These are phyloP conservation scores for Allophyes oxyacanthae DNA, from an alignment of 2,888 invertebrate species.

Conservation along the genomic window DNA sequence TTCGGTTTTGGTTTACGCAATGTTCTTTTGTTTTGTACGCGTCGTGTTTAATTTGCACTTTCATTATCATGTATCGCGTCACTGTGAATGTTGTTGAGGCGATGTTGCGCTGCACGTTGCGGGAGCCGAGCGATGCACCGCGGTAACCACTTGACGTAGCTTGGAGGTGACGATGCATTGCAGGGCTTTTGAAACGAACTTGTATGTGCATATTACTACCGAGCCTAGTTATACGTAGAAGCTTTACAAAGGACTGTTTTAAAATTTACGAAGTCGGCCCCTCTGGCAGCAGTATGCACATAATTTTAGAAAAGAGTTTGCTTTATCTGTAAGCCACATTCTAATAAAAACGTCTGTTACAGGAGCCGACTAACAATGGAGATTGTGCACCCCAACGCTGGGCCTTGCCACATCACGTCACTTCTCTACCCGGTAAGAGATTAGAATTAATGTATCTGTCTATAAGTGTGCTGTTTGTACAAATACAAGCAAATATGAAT, in stretches of 20 bases:
- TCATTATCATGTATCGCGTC: constrained; percentile 65
- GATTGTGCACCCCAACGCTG: constrained; percentile 85
- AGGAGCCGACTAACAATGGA: constrained; percentile 74
- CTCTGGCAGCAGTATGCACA: constrained; percentile 36
- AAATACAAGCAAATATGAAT: too few relatives aligned
- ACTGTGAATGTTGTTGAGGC: constrained; percentile 44
- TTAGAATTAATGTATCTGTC: background rate
- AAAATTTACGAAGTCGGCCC: background rate
- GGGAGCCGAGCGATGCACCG: constrained; percentile 50
- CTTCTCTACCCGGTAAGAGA: constrained; percentile 89
- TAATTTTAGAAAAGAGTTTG: constrained; percentile 9
- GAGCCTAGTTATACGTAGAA: background rate
- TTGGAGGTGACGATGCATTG: constrained; percentile 36
- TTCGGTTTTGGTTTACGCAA: constrained; percentile 62
- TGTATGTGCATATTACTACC: constrained; percentile 32
- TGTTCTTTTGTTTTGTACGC: constrained; percentile 59
- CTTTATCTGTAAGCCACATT: background rate
- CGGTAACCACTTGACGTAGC: constrained; percentile 34
- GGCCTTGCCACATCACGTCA: constrained; percentile 90
- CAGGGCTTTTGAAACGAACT: constrained; percentile 41
- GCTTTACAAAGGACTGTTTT: background rate
- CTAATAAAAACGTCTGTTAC: constrained; percentile 58
- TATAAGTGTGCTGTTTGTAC: too few relatives aligned
- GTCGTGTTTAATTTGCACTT: constrained; percentile 74
- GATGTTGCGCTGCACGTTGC: constrained; percentile 41